Evolutionary conservation across 1,140 invertebrate genomes (phyloP), one percentile per base, ranked within the genome.

Genomic region (Chironomus tepperi): DNA sequence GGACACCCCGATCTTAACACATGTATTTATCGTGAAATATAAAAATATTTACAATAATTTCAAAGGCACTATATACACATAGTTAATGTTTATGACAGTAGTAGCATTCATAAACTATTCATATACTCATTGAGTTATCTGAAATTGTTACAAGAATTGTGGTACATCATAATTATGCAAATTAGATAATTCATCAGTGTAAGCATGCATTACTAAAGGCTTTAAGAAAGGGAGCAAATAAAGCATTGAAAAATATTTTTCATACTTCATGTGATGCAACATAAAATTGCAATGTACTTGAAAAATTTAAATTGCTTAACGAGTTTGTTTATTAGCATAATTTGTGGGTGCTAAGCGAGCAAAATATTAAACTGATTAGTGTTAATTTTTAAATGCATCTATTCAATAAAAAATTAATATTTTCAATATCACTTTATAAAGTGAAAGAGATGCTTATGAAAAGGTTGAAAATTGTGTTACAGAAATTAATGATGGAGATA

Each of bases 81-180:
- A 34, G 24, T 5, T 34, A 34, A 34, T 34, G 5, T 34, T 34
- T 34, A 34, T 34, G 24, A 34, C 24, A 57, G 47, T 12, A 57
- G 47, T n/a, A 57, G 12, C 47, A 57, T 5, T n/a, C 5, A 15
- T 57, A 57, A 57, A 12, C 12, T 12, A 12, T n/a, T 12, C 47
- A n/a, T 15, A 57, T 57, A n/a, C n/a, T 57, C 47, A 57, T 57
- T 57, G 47, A 57, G 12, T 57, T n/a, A 57, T 70, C 24, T 34
- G 16, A 70, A 70, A 70, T 19, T 70, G 65, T 70, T 70, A 70
- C 65, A 70, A 70, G 65, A 18, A 19, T 21, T 70, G 9, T 70
- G 65, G 19, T 70, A 70, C 65, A 70, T 70, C 65, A 70, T 70
- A 70, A 70, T 70, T 70, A 70, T 70, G 65, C 65, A 70, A 70